Base-by-base conservation (phyloP, 2,113 vertebrate genomes). In the Proterorhinus semilunaris region DNA sequence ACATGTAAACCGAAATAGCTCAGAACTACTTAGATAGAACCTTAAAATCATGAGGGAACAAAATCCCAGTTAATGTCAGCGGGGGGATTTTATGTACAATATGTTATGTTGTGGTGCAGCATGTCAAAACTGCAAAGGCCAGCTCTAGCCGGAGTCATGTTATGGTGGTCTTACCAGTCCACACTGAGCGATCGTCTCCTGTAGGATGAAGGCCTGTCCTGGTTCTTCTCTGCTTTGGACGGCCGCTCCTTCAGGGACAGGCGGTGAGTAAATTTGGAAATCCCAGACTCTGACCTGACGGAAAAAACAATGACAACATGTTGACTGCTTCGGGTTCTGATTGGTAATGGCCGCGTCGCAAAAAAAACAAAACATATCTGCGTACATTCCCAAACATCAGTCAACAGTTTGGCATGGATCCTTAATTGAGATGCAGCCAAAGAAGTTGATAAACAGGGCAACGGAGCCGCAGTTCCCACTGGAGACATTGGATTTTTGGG, bases 221-320 rank as follows among this genome's bases (percentile, higher is more conserved):
- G 62, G 16, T 90, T 89, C 89, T 92, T 94, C 82, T 94, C 94
- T 73, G 92, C 87, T 86, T 95, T 96, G 70, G 90, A 80, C 48
- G 93, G 93, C 63, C 94, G 94, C 79, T 95, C 94, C 85, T 95
- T 96, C 70, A 96, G 87, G 1, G 95, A 96, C 48, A 96, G 92
- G 51, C 94, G 93, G 84, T 96, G 93, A 62, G 95, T 95, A 71
- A 96, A 94, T 80, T 91, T 95, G 82, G 93, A 93, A 72, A 96
- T 92, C 68, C 95, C 93, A 49, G 93, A 93, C 72, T 95, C 93
- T 17, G 90, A 90, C 91, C 95, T 96, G 81, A 6, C 21, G 55
- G 68, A 70, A 9, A 36, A 78, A 79, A 70, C 3, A 81, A 51
- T 13, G 54, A 71, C 0, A 50, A 65, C 10, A 75, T 62, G 36